Base-by-base conservation (phyloP, 2,113 vertebrate species). In the Lucifuga dentata region DNA sequence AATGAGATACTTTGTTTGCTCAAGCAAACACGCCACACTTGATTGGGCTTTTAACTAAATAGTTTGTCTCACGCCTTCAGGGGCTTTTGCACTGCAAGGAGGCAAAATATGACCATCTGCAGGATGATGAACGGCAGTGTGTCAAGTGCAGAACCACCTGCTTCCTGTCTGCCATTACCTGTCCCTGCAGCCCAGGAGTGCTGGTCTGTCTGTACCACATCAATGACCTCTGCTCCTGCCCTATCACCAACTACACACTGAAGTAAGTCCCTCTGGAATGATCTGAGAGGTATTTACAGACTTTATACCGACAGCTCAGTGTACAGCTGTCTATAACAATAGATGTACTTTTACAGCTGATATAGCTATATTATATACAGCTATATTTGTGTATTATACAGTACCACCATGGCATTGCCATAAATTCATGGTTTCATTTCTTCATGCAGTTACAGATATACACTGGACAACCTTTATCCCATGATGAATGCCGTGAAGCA, bases 91-190 rank as follows among this genome's bases (percentile, higher is more conserved):
- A 93, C 17, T 89, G 79, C 0, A 93, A 93, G 73, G 88, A 93
- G 58, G 93, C 95, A 67, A 90, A 94, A 1, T 97, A 97, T 17
- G 96, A 98, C 65, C 84, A 96, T 62, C 91, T 99, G 53, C 95
- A 97, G 33, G 98, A 99, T 13, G 98, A 99, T 3, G 98, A 99
- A 76, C 94, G 98, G 1, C 98, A 99, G 81, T 99, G 98, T 74
- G 60, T 91, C 26, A 97, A 95, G 83, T 99, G 98, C 88, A 95
- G 96, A 83, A 98, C 98, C 52, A 99, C 98, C 12, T 99, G 98
- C 70, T 99, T 95, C 92, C 95, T 99, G 93, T 99, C 97, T 29
- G 96, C 97, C 24, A 72, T 98, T 67, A 96, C 93, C 58, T 99
- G 97, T 66, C 78, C 93, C 2, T 98, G 95, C 44, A 94, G 89